Conservation (phyloP, 92 coral and sea anemone genomes). For the Parazoanthus darwini region DNA sequence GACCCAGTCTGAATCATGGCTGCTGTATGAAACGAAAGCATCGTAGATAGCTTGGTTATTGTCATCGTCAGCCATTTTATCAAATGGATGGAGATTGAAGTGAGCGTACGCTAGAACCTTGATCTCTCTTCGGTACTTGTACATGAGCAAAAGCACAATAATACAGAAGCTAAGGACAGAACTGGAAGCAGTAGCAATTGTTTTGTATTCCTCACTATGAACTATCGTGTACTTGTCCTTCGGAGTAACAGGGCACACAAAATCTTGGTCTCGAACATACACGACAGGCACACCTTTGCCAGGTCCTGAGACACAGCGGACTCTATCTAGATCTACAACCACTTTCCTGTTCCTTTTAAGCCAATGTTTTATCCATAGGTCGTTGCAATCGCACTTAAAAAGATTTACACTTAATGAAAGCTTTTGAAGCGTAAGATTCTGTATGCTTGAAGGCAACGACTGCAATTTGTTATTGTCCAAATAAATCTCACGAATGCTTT, state of each 20-base stretch:
- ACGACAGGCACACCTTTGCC: constrained; percentile 58
- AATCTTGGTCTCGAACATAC: constrained; percentile 53
- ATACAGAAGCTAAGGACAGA: constrained; percentile 1
- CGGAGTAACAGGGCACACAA: constrained; percentile 49
- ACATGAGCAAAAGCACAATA: constrained; percentile 30
- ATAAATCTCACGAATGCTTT: constrained; percentile 50
- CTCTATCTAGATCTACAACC: constrained; percentile 54
- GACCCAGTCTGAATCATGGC: constrained; percentile 67
- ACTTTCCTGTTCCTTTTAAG: constrained; percentile 34
- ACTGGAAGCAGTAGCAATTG: neutral
- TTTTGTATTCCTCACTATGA: neutral
- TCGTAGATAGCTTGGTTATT: constrained; percentile 69
- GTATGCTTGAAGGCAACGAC: constrained; percentile 51
- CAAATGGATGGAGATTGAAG: constrained; percentile 86
- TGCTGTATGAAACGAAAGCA: constrained; percentile 81
- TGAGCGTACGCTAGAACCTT: constrained; percentile 71
- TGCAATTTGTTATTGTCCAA: constrained; percentile 72
- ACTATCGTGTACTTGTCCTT: neutral
- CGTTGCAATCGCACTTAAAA: constrained; percentile 72
- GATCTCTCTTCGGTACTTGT: constrained; percentile 65
- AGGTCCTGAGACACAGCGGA: constrained; percentile 62
- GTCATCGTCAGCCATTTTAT: constrained; percentile 60
- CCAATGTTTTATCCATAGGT: constrained; percentile 78
- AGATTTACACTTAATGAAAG: constrained; percentile 64
- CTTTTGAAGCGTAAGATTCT: constrained; percentile 42